These are phyloP conservation scores for Thyatira batis DNA, from an alignment of 2,888 invertebrate genomes.

Conservation along the genomic window DNA sequence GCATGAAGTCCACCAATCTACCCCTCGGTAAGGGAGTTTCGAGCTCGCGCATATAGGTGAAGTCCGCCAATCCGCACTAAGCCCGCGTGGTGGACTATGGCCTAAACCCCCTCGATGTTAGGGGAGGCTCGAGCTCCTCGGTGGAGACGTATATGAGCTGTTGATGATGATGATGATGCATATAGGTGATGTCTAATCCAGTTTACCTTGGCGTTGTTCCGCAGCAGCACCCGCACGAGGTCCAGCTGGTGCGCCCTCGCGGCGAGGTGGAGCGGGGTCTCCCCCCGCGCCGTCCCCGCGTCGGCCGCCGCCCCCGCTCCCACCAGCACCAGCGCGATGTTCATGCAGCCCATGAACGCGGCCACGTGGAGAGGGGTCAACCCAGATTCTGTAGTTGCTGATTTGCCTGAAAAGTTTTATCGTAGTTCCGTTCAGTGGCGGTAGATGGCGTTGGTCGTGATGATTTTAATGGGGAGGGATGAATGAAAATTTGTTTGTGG, in stretches of 20 bases:
- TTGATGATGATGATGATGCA: too few relatives aligned
- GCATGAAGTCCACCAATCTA: too few relatives aligned
- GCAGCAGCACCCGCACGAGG: conserved; percentile 95
- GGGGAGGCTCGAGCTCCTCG: too few relatives aligned
- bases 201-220: conserved; percentile 93
- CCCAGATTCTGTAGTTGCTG: conserved; percentile 89
- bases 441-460: too few relatives aligned
- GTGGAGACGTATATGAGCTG: too few relatives aligned
- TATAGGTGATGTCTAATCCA: too few relatives aligned
- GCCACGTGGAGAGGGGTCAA: conserved; percentile 98
- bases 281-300: conserved; percentile 96
- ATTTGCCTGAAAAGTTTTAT: conserved; percentile 79
- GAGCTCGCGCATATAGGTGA: too few relatives aligned
- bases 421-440: too few relatives aligned
- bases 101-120: too few relatives aligned
- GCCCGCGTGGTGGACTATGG: background rate
- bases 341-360: conserved; percentile 99
- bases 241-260: conserved; percentile 99
- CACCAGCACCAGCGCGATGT: conserved; percentile 97
- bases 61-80: conserved; percentile 4
- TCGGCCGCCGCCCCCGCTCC: conserved; percentile 96
- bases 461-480: too few relatives aligned
- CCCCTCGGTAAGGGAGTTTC: too few relatives aligned
- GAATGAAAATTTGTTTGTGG: too few relatives aligned
- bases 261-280: conserved; percentile 97